phyloP scores from a whole-genome alignment of 1,140 invertebrate genomes.

The Drosophila grimshawi region DNA sequence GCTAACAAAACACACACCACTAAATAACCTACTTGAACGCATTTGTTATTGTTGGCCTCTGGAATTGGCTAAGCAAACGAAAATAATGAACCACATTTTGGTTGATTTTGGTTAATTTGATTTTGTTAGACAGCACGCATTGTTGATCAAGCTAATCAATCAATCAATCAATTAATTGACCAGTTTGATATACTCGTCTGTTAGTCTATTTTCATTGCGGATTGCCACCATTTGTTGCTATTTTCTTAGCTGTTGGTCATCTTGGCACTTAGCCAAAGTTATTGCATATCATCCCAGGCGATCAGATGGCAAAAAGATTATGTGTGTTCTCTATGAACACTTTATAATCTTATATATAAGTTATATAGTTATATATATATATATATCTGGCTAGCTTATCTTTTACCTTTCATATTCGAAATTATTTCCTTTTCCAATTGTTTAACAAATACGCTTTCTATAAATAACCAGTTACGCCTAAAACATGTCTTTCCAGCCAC shows the following conservation, averaged over 20 bases:
- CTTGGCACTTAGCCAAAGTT: slow-evolving; percentile 52
- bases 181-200: not conserved
- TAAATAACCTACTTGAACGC: not conserved
- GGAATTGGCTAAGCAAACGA: slow-evolving; percentile 36
- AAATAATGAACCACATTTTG: slow-evolving; percentile 42
- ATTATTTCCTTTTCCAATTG: not conserved
- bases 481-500: slow-evolving; percentile 39
- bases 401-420: not conserved
- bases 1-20: not conserved
- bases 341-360: no score
- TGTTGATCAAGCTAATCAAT: slow-evolving; percentile 44
- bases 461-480: slow-evolving; percentile 21
- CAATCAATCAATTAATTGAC: slow-evolving; percentile 57
- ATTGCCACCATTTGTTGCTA: slow-evolving; percentile 39
- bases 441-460: slow-evolving; percentile 12
- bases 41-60: slow-evolving; percentile 28
- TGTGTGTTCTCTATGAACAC: no score
- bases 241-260: slow-evolving; percentile 49
- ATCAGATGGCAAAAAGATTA: not conserved
- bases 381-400: no score
- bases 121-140: not conserved
- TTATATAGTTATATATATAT: no score
- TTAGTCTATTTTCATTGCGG: slow-evolving; percentile 45
- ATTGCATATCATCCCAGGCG: slow-evolving; percentile 31
- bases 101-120: slow-evolving; percentile 33